phyloP scores from a whole-genome alignment of 2,113 vertebrate genomes.

The Centrocercus urophasianus region DNA sequence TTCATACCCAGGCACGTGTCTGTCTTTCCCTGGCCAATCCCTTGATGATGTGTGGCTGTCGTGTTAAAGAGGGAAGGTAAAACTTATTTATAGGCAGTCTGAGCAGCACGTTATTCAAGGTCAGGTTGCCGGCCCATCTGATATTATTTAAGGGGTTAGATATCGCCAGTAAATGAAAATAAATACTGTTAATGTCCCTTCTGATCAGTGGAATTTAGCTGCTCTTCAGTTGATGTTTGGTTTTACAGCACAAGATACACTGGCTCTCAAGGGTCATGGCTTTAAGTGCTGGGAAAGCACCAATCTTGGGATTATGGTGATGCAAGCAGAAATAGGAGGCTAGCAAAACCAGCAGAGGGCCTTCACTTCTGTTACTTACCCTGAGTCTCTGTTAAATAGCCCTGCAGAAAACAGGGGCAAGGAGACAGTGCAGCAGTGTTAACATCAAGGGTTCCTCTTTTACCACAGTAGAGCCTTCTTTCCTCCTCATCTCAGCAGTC shows the following conservation, averaged over 20 bases:
- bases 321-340: neutral
- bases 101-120: neutral
- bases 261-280: neutral
- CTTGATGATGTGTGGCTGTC: neutral
- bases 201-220: slow-evolving; percentile 13
- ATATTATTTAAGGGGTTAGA: slow-evolving; percentile 34
- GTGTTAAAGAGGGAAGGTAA: neutral
- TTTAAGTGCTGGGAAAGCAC: neutral
- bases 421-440: neutral
- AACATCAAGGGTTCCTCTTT: neutral
- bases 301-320: neutral
- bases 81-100: slow-evolving; percentile 43
- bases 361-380: neutral
- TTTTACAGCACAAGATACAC: neutral
- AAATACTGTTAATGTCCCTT: neutral
- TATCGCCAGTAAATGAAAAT: neutral
- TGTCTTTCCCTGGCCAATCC: neutral
- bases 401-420: neutral
- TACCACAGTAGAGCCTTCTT: neutral
- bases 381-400: neutral
- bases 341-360: neutral
- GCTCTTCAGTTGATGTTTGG: neutral
- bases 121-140: slow-evolving; percentile 41
- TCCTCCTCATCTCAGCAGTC: neutral
- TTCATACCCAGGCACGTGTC: neutral